Evolutionary conservation across 1,140 invertebrate species (phyloP).

Genomic region (Drosophila tristis): DNA sequence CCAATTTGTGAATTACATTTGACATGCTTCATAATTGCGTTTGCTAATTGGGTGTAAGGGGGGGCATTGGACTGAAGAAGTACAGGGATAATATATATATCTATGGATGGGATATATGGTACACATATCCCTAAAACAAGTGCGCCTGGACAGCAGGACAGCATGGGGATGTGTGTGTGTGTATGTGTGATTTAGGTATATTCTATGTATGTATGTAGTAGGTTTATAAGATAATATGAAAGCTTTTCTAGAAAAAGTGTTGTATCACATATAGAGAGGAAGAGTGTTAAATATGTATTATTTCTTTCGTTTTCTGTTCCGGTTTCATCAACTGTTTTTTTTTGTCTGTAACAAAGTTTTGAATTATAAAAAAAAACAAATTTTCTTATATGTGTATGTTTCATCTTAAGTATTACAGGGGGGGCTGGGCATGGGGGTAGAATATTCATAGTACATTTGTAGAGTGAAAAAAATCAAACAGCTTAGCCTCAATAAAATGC

Average conservation of each 20-base stretch:
- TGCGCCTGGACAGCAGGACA: not conserved
- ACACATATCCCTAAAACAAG: constrained; percentile 9
- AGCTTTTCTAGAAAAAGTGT: constrained; percentile 81
- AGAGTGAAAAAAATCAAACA: constrained; percentile 54
- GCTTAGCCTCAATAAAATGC: constrained; percentile 80
- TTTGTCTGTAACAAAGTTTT: constrained; percentile 35
- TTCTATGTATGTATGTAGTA: constrained; percentile 41
- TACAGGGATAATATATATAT: not conserved
- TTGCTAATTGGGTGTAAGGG: constrained; percentile 19
- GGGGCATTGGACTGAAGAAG: not conserved
- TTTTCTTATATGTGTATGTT: constrained; percentile 12
- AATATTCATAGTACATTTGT: constrained; percentile 36
- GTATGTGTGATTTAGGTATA: constrained; percentile 43
- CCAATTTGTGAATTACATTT: constrained; percentile 44
- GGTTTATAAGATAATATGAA: constrained; percentile 66
- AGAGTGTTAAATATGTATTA: constrained; percentile 77
- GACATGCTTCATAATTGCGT: constrained; percentile 31
- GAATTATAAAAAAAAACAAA: constrained; percentile 4
- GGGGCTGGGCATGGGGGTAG: too few species aligned
- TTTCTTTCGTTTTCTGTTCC: constrained; percentile 35
- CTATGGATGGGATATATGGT: constrained; percentile 6
- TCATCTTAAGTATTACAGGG: constrained; percentile 28
- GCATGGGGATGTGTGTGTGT: constrained; percentile 13
- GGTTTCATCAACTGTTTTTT: constrained; percentile 19
- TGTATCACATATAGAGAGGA: constrained; percentile 78